Conservation (phyloP, 2,797 vertebrate genomes). For the Saxicola maurus region DNA sequence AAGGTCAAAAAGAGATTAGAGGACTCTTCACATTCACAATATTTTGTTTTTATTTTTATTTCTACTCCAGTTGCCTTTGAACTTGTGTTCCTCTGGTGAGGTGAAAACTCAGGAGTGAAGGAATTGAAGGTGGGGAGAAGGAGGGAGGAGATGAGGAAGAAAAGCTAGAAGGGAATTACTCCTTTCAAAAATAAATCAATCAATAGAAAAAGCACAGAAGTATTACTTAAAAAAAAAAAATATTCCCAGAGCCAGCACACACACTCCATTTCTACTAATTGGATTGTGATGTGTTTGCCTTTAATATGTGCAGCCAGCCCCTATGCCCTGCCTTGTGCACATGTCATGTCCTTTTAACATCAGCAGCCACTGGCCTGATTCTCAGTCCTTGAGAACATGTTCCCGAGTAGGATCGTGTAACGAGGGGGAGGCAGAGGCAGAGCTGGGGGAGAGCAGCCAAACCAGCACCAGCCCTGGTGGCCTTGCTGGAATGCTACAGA, state of each 20-base stretch:
- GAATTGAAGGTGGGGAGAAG: background rate
- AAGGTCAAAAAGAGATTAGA: constrained; percentile 30
- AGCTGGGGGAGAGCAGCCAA: background rate
- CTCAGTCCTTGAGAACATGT: constrained; percentile 57
- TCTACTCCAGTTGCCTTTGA: constrained; percentile 21
- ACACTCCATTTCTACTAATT: constrained; percentile 63
- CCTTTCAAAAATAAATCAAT: constrained; percentile 59
- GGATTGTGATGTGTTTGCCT: constrained; percentile 74
- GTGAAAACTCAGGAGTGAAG: background rate
- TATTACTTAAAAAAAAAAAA: constrained; percentile 26
- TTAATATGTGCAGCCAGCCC: constrained; percentile 92
- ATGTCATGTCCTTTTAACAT: constrained; percentile 96
- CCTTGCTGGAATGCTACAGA: background rate
- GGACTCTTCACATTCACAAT: background rate
- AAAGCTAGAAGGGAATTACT: constrained; percentile 21
- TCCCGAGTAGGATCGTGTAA: constrained; percentile 55
- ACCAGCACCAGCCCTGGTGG: background rate
- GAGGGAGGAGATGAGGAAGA: background rate
- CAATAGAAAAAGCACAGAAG: constrained; percentile 50
- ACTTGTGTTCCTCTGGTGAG: background rate
- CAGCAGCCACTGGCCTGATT: constrained; percentile 93
- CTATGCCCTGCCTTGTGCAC: constrained; percentile 77
- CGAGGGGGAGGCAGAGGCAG: background rate
- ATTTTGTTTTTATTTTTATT: background rate
- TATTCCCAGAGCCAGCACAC: constrained; percentile 3